Conservation (phyloP, 2,113 vertebrate species). For the Austrofundulus limnaeus region DNA sequence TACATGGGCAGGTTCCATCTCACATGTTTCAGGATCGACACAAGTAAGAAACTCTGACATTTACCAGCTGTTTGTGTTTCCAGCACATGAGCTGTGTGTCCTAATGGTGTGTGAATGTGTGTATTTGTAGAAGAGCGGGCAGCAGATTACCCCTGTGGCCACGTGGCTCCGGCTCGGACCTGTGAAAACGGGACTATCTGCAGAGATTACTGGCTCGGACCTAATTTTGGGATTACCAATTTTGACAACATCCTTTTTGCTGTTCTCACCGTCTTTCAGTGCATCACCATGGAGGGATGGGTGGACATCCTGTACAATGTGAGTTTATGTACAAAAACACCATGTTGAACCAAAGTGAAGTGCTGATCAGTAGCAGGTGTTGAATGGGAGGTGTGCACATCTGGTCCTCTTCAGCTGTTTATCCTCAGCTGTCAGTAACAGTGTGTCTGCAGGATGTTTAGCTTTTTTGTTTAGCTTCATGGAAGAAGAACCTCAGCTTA, state of each 20-base stretch:
- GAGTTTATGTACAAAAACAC: slow-evolving; percentile 69
- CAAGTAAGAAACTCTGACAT: slow-evolving; percentile 76
- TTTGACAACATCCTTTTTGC: slow-evolving; percentile 98
- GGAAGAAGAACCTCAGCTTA: too few species aligned
- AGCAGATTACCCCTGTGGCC: slow-evolving; percentile 90
- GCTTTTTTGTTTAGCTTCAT: too few species aligned
- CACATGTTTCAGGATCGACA: slow-evolving; percentile 88
- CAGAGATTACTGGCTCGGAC: slow-evolving; percentile 90
- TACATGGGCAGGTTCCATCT: slow-evolving; percentile 98
- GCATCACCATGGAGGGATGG: slow-evolving; percentile 99
- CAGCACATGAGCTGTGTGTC: too few species aligned
- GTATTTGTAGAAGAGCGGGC: slow-evolving; percentile 80
- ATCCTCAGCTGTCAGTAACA: too few species aligned
- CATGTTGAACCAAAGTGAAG: too few species aligned
- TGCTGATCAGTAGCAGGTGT: too few species aligned
- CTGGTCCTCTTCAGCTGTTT: too few species aligned
- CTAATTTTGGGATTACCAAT: slow-evolving; percentile 96
- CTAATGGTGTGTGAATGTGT: slow-evolving; percentile 13
- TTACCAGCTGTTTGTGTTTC: too few species aligned
- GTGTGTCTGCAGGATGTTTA: too few species aligned
- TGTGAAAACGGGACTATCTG: slow-evolving; percentile 83
- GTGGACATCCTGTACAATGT: slow-evolving; percentile 96
- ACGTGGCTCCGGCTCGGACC: slow-evolving; percentile 83
- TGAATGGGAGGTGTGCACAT: too few species aligned
- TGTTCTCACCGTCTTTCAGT: slow-evolving; percentile 95